Evolutionary conservation across 2,797 vertebrate genomes (phyloP).

Genomic region (Kryptolebias ocellatus): DNA sequence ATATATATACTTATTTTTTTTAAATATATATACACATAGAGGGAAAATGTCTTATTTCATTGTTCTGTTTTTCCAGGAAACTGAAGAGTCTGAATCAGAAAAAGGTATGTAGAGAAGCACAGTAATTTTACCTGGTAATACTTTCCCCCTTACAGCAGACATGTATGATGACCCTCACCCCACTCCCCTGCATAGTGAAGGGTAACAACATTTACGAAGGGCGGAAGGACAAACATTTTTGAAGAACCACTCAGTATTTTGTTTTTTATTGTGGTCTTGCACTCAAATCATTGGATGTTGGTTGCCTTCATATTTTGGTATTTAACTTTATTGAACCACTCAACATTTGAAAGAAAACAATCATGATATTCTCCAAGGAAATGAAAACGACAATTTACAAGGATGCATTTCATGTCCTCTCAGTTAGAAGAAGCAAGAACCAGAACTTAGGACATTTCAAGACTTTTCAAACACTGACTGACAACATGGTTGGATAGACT

Average conservation of each 20-base stretch:
- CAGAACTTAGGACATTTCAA: constrained; percentile 4
- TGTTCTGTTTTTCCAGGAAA: constrained; percentile 80
- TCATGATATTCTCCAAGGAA: not conserved
- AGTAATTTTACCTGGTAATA: constrained; percentile 9
- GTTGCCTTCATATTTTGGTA: constrained; percentile 9
- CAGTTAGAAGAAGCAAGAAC: constrained; percentile 18
- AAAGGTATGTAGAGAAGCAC: constrained; percentile 91
- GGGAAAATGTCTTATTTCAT: constrained; percentile 25
- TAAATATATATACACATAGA: too few species aligned
- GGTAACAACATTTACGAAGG: constrained; percentile 7
- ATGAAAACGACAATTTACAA: constrained; percentile 22
- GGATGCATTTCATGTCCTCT: constrained; percentile 22
- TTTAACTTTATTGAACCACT: too few species aligned
- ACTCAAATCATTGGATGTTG: constrained; percentile 7
- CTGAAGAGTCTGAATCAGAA: constrained; percentile 92
- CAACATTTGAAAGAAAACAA: too few species aligned
- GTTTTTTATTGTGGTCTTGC: constrained; percentile 5
- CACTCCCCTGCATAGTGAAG: constrained; percentile 5
- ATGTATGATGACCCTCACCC: constrained; percentile 20
- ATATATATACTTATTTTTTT: too few species aligned
- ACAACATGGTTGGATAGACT: constrained; percentile 24
- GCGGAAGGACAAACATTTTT: constrained; percentile 9
- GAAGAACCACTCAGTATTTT: constrained; percentile 22
- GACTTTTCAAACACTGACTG: constrained; percentile 25
- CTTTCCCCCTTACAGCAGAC: constrained; percentile 15